Conservation (phyloP, 2,888 invertebrate genomes). For the Margaritifera margaritifera region DNA sequence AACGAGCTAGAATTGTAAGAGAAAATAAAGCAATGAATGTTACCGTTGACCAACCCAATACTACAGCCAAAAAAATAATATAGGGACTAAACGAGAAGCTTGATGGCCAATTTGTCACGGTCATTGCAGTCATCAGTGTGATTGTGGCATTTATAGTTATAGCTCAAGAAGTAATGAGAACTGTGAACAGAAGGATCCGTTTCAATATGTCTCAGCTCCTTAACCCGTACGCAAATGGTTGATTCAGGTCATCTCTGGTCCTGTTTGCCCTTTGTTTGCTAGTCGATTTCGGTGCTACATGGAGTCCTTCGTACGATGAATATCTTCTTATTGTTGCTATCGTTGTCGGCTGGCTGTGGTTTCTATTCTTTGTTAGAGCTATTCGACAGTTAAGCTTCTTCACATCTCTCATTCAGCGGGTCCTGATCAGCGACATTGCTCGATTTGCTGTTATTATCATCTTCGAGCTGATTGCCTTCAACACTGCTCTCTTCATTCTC, state of each 20-base stretch:
- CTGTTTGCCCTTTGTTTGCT: conserved; percentile 39
- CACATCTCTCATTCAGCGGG: conserved; percentile 54
- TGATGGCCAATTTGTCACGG: conserved; percentile 13
- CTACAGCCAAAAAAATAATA: no score
- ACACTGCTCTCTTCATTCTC: conserved; percentile 51
- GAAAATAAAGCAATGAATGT: conserved; percentile 2
- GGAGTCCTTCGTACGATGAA: conserved; percentile 19
- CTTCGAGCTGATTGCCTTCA: conserved; percentile 49
- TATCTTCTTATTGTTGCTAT: conserved; percentile 44
- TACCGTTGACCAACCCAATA: not conserved
- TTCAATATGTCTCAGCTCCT: conserved; percentile 17
- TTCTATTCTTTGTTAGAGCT: conserved; percentile 50
- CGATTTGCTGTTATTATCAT: conserved; percentile 47
- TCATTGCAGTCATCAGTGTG: conserved; percentile 20
- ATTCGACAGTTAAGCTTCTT: conserved; percentile 54
- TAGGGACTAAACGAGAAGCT: no score
- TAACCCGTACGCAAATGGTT: conserved; percentile 43
- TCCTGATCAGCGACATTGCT: conserved; percentile 44
- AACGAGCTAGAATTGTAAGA: conserved; percentile 9
- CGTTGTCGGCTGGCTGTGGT: conserved; percentile 51
- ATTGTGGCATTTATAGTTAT: conserved; percentile 28
- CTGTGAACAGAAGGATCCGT: conserved; percentile 16
- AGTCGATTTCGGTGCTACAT: conserved; percentile 31
- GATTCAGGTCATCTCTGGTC: conserved; percentile 42
- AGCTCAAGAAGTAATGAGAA: conserved; percentile 22